A percentile compares a stretch with the other conserved stretches of the same genome.
phyloP scores from a whole-genome alignment of 2,797 vertebrate species.

The Paramormyrops hopkinsi region DNA sequence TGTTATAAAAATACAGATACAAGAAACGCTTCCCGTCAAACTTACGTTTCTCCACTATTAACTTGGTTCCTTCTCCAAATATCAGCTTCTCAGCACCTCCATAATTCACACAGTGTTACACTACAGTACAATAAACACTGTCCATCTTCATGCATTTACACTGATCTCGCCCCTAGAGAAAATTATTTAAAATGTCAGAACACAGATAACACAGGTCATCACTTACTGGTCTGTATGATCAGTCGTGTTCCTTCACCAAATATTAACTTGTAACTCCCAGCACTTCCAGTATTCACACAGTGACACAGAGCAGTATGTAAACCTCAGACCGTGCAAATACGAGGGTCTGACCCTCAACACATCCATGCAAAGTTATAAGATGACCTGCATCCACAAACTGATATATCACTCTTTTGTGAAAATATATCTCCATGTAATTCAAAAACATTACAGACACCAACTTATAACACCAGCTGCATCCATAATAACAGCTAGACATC shows the following conservation, averaged over 20 bases:
- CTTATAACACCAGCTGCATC: background rate
- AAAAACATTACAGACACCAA: background rate
- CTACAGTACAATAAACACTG: background rate
- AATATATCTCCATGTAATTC: slow-evolving; percentile 13
- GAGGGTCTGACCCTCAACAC: background rate
- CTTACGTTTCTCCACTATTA: slow-evolving; percentile 13
- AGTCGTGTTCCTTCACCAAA: slow-evolving; percentile 32
- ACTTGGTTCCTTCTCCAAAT: slow-evolving; percentile 34
- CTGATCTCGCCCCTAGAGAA: background rate
- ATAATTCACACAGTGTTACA: slow-evolving; percentile 29
- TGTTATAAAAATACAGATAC: background rate
- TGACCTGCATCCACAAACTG: background rate
- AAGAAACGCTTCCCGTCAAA: background rate
- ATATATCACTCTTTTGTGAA: background rate
- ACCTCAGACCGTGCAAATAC: background rate
- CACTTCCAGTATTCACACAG: slow-evolving; percentile 35
- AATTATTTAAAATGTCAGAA: background rate
- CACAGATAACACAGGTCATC: background rate
- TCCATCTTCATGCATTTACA: background rate
- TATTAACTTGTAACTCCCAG: slow-evolving; percentile 10
- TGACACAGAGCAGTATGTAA: slow-evolving; percentile 41
- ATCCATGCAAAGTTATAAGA: background rate
- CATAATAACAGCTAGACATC: background rate
- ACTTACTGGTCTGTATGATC: slow-evolving; percentile 32
- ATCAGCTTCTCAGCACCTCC: slow-evolving; percentile 15